A percentile compares a stretch with the other conserved stretches of the same genome.
Conservation (phyloP, 1,140 invertebrate species). For the Lepidurus couesii region DNA sequence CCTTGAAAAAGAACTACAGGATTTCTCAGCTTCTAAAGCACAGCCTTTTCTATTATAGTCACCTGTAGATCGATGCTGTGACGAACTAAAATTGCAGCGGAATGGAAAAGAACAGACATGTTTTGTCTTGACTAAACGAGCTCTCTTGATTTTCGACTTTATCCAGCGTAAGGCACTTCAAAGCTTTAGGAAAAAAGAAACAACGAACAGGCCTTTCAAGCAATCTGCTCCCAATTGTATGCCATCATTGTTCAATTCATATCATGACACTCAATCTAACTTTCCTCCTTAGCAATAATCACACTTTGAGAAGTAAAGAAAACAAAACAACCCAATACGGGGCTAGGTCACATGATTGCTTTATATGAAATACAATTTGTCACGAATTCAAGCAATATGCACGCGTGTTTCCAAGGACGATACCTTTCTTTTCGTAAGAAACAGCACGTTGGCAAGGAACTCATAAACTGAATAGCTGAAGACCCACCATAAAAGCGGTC, state of each 20-base stretch:
- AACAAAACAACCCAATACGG: not conserved
- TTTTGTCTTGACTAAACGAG: not conserved
- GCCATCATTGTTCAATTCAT: too few relatives aligned
- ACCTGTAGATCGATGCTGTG: too few relatives aligned
- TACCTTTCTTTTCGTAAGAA: not conserved
- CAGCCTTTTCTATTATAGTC: too few relatives aligned
- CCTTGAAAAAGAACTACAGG: too few relatives aligned
- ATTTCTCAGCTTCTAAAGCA: too few relatives aligned
- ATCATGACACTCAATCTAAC: too few relatives aligned
- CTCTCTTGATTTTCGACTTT: not conserved
- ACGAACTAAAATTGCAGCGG: not conserved
- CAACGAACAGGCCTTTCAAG: too few relatives aligned
- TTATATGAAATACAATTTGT: not conserved
- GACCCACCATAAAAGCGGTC: not conserved
- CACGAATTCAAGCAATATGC: not conserved
- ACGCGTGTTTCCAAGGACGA: not conserved
- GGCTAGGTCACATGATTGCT: not conserved
- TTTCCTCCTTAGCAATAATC: too few relatives aligned
- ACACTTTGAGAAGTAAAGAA: not conserved
- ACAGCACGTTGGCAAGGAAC: not conserved
- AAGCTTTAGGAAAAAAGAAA: not conserved
- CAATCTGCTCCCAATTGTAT: too few relatives aligned
- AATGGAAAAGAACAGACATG: not conserved
- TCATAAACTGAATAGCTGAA: not conserved
- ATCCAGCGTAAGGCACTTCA: not conserved